Evolutionary conservation across 92 coral and sea anemone species (phyloP), one percentile per base, ranked within the genome.

Genomic region (Epizoanthus fatuus): DNA sequence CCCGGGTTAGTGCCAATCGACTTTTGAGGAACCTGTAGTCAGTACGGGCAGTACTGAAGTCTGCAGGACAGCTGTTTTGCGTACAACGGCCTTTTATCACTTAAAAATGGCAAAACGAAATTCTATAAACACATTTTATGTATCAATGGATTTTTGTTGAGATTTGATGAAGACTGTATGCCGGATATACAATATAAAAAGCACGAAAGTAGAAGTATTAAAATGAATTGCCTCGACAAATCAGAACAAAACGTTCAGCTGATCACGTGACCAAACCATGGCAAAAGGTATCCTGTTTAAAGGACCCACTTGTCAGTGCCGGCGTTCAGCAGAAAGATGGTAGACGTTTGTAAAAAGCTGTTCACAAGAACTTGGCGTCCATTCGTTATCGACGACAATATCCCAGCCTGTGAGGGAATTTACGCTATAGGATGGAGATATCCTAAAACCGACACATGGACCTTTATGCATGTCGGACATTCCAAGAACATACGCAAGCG

Each of bases 281-380:
- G 0, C n/a, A 3, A 70, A 40, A 25, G 4, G 13, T 64, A 51
- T 74, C 51, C 35, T 15, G 80, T 74, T 54, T 75, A 20, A 56
- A 75, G 81, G 4, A 44, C 72, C 20, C 37, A 67, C 3, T 37
- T 67, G 22, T 6, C 51, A 44, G 25, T 69, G 54, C 49, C 49
- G 49, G 19, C 16, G 16, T 17, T 69, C 9, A 38, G 55, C 16
- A 15, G 74, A 16, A 76, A 75, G 20, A 76, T 76, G 81, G 81
- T 76, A 3, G 81, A 76, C 52, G 81, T 76, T 22, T 76, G 81
- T 45, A 76, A 76, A 76, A 76, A 76, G 35, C 81, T 76, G 81
- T 76, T 76, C 15, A 59, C 69, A 4, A 76, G 69, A 76, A 76
- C 81, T 58, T 76, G 81, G 81, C 81, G 81, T 57, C 52, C 56